Conservation (phyloP, 2,113 vertebrate species). For the Urocynchramus pylzowi region DNA sequence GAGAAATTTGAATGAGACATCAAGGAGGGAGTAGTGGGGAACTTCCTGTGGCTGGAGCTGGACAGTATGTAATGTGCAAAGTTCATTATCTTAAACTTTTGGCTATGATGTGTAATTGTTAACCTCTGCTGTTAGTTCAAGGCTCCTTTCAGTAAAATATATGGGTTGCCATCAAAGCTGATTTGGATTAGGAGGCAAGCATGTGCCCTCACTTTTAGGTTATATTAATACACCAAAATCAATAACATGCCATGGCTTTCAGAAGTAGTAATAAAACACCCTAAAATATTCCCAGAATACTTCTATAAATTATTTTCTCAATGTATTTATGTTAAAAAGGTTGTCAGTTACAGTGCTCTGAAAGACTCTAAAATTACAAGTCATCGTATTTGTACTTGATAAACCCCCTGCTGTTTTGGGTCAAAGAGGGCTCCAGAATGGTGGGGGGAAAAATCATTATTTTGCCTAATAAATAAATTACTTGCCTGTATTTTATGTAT, state of each 20-base stretch:
- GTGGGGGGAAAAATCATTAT: constrained; percentile 75
- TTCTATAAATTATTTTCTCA: constrained; percentile 83
- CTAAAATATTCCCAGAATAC: constrained; percentile 83
- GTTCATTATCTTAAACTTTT: constrained; percentile 74
- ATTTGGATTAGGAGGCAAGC: constrained; percentile 72
- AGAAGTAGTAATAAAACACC: constrained; percentile 79
- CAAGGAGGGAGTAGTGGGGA: background rate
- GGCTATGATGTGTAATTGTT: constrained; percentile 71
- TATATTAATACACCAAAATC: constrained; percentile 81
- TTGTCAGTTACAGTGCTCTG: constrained; percentile 76
- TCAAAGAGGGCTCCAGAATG: constrained; percentile 67
- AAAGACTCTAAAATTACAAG: constrained; percentile 78
- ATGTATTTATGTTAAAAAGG: constrained; percentile 83
- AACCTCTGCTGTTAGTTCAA: constrained; percentile 69
- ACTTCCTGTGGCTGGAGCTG: constrained; percentile 7
- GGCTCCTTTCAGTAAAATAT: constrained; percentile 70
- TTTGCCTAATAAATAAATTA: constrained; percentile 87
- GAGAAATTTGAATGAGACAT: constrained; percentile 19
- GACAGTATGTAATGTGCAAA: constrained; percentile 45
- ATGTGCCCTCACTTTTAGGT: constrained; percentile 69
- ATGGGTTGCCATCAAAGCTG: constrained; percentile 68
- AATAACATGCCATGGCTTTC: constrained; percentile 78
- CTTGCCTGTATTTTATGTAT: constrained; percentile 81
- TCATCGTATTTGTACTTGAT: constrained; percentile 77
- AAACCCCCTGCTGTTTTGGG: constrained; percentile 72